Conservation (phyloP, 1,140 invertebrate genomes). For the Halictus rubicundus region DNA sequence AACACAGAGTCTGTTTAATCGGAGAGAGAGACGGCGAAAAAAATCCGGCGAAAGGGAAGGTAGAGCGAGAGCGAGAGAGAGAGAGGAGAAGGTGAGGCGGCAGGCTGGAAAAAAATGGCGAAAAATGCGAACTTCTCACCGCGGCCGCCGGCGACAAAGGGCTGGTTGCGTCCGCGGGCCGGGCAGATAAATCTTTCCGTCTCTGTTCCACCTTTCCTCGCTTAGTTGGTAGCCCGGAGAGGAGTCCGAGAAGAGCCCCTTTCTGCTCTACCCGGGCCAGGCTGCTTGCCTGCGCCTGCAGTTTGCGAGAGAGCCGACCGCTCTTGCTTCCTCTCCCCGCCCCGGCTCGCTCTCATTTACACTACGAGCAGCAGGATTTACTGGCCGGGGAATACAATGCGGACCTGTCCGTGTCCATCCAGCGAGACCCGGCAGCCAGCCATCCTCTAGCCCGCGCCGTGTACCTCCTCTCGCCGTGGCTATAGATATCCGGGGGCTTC, state of each 20-base stretch:
- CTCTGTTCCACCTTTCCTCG: constrained; percentile 47
- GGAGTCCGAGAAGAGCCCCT: constrained; percentile 21
- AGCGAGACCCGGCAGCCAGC: constrained; percentile 71
- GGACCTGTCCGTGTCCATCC: constrained; percentile 79
- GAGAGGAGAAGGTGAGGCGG: neutral
- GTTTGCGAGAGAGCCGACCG: constrained; percentile 7
- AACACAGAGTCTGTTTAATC: no score
- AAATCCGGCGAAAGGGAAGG: constrained; percentile 56
- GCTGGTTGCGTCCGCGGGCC: constrained; percentile 64
- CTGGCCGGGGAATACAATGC: constrained; percentile 80
- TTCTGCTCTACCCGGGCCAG: constrained; percentile 47
- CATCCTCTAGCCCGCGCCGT: constrained; percentile 69
- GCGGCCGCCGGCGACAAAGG: constrained; percentile 76
- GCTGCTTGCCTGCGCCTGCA: neutral
- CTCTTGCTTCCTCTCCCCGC: neutral
- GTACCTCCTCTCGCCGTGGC: constrained; percentile 68
- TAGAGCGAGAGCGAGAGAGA: neutral
- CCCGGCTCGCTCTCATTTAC: constrained; percentile 75
- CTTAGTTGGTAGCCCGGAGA: constrained; percentile 36
- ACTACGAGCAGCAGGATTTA: constrained; percentile 77
- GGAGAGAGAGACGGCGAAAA: constrained; percentile 39
- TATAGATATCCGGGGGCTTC: constrained; percentile 71
- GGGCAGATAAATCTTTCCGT: constrained; percentile 75
- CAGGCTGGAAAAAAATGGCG: constrained; percentile 74
- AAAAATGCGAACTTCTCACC: constrained; percentile 80